Percentiles rank a stretch among this genome's conserved stretches.
phyloP scores from a whole-genome alignment of 53 echinoderm and acorn worm genomes.

The Astropecten irregularis region DNA sequence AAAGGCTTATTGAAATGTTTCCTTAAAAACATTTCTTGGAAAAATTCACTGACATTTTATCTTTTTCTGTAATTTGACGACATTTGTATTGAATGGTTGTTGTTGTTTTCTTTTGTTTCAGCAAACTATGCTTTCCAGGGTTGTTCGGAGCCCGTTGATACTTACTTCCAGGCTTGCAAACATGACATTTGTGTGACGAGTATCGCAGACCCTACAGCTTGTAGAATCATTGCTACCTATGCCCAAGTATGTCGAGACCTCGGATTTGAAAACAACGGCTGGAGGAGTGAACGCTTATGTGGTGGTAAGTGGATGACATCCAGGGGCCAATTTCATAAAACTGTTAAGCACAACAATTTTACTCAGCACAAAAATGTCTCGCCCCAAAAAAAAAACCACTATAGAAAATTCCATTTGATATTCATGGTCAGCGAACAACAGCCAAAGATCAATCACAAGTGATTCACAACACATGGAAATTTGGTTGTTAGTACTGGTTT shows the following conservation, averaged over 20 bases:
- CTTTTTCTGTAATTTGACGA: not conserved
- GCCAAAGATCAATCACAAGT: too few species aligned
- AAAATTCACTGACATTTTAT: too few species aligned
- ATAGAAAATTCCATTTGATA: too few species aligned
- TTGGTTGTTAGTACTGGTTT: too few species aligned
- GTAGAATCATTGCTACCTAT: slow-evolving; percentile 51
- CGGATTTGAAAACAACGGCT: not conserved
- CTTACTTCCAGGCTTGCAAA: not conserved
- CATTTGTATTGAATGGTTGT: not conserved
- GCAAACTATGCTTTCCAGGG: not conserved
- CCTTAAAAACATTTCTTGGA: too few species aligned
- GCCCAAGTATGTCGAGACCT: slow-evolving; percentile 29
- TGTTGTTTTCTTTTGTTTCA: not conserved
- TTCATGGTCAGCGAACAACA: too few species aligned
- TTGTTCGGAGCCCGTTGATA: not conserved
- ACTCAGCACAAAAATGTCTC: too few species aligned
- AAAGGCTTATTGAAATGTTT: too few species aligned
- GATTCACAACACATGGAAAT: too few species aligned
- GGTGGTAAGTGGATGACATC: slow-evolving; percentile 48
- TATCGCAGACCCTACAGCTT: not conserved
- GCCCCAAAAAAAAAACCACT: too few species aligned
- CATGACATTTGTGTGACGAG: not conserved
- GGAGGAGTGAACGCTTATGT: slow-evolving; percentile 15
- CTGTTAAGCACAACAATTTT: too few species aligned
- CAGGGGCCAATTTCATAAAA: too few species aligned